phyloP scores from a whole-genome alignment of 2,888 invertebrate genomes.

The Clivina fossor region DNA sequence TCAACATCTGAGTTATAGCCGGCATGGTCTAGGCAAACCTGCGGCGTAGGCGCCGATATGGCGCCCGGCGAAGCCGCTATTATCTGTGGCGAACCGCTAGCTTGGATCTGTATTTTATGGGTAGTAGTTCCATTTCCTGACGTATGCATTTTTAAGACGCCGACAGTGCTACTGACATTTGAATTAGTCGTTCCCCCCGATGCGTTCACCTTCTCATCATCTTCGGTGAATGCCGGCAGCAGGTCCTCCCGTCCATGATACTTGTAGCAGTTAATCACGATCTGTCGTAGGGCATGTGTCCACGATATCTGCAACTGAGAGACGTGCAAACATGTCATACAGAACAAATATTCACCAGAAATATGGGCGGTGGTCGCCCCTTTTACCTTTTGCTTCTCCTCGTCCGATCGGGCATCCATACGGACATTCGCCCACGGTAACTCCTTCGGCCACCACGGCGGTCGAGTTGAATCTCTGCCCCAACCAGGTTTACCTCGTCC shows the following conservation, averaged over 20 bases:
- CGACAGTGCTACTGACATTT: conserved; percentile 54
- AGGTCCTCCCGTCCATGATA: conserved; percentile 96
- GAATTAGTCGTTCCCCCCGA: conserved; percentile 60
- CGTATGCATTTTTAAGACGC: conserved; percentile 57
- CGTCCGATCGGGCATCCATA: conserved; percentile 94
- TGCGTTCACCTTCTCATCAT: conserved; percentile 76
- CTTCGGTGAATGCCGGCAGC: conserved; percentile 90
- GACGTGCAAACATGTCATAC: conserved; percentile 29
- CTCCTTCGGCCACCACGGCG: conserved; percentile 98
- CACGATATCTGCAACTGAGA: conserved; percentile 79
- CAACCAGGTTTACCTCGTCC: conserved; percentile 98
- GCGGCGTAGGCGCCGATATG: conserved; percentile 58
- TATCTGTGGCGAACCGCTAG: conserved; percentile 56
- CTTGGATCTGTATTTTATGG: conserved; percentile 57
- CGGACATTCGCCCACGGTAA: conserved; percentile 98
- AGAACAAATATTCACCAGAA: not conserved
- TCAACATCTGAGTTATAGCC: conserved; percentile 73
- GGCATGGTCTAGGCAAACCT: conserved; percentile 75
- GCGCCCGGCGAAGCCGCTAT: conserved; percentile 57
- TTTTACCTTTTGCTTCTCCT: conserved; percentile 92
- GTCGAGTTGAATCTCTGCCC: conserved; percentile 94
- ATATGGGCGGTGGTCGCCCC: not conserved
- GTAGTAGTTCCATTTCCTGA: conserved; percentile 52
- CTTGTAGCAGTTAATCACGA: conserved; percentile 97
- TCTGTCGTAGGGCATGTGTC: conserved; percentile 95